These are phyloP conservation scores for Tyrannus savana DNA, from an alignment of 2,113 vertebrate species.

Conservation along the genomic window DNA sequence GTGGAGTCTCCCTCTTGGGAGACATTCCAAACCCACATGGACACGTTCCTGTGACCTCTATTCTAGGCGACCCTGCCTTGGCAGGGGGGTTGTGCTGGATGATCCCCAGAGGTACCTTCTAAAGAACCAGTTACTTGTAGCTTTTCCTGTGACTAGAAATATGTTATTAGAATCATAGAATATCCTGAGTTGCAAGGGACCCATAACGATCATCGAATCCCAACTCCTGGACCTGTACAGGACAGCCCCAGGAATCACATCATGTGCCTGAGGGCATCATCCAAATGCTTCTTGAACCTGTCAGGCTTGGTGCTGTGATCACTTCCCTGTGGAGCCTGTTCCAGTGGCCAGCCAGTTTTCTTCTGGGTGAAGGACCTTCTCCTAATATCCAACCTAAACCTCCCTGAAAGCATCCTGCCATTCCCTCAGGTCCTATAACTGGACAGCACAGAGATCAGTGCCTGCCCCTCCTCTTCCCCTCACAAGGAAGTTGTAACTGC, in stretches of 20 bases:
- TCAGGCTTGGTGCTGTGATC: neutral
- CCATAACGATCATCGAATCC: neutral
- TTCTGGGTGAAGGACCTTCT: neutral
- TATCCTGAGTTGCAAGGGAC: neutral
- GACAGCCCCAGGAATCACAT: neutral
- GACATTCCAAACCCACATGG: neutral
- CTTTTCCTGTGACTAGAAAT: neutral
- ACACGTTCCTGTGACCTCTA: neutral
- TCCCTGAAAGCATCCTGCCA: neutral
- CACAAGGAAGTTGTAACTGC: neutral
- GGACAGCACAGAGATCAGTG: neutral
- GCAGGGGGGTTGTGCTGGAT: neutral
- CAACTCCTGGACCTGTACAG: neutral
- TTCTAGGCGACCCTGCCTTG: neutral
- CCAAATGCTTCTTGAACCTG: neutral
- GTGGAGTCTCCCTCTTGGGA: neutral
- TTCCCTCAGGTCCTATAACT: neutral
- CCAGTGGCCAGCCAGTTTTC: neutral
- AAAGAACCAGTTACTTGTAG: neutral
- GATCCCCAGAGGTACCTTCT: neutral
- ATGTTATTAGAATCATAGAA: neutral
- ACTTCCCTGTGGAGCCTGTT: neutral
- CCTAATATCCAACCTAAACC: neutral
- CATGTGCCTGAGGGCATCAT: neutral
- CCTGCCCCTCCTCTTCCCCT: neutral